Conservation (phyloP, 1,140 invertebrate genomes). For the Epicauta chinensis region DNA sequence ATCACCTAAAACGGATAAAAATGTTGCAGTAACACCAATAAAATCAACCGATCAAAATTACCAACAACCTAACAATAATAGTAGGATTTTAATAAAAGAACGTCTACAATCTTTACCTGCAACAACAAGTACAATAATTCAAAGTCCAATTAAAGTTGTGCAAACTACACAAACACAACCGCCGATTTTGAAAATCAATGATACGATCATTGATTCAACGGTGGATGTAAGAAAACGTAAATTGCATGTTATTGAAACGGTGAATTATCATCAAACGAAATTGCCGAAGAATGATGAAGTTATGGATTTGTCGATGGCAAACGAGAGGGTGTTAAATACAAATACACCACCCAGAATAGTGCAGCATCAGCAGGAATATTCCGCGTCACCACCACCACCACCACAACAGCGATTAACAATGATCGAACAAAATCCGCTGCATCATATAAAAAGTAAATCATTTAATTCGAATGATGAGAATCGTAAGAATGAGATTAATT, state of each 20-base stretch:
- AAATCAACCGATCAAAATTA: neutral
- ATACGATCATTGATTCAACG: constrained; percentile 18
- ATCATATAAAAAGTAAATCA: neutral
- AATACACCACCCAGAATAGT: too few species aligned
- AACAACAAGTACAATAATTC: too few species aligned
- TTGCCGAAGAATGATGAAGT: constrained; percentile 31
- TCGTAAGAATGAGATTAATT: too few species aligned
- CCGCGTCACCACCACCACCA: too few species aligned
- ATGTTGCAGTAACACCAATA: neutral
- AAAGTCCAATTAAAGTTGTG: neutral
- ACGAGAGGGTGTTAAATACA: neutral
- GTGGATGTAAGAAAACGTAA: constrained; percentile 31
- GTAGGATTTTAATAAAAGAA: too few species aligned
- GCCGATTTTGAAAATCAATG: constrained; percentile 30
- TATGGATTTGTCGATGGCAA: constrained; percentile 32
- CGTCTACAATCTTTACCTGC: too few species aligned
- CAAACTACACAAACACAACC: constrained; percentile 1
- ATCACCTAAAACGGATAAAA: neutral
- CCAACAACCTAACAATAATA: too few species aligned
- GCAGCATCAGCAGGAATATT: too few species aligned
- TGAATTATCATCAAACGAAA: constrained; percentile 23
- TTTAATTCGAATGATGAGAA: too few species aligned
- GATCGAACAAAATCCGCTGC: neutral
- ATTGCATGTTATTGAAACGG: constrained; percentile 11
- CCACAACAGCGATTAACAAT: too few species aligned